phyloP scores from a whole-genome alignment of 2,888 invertebrate species.

The Rhagium mordax region DNA sequence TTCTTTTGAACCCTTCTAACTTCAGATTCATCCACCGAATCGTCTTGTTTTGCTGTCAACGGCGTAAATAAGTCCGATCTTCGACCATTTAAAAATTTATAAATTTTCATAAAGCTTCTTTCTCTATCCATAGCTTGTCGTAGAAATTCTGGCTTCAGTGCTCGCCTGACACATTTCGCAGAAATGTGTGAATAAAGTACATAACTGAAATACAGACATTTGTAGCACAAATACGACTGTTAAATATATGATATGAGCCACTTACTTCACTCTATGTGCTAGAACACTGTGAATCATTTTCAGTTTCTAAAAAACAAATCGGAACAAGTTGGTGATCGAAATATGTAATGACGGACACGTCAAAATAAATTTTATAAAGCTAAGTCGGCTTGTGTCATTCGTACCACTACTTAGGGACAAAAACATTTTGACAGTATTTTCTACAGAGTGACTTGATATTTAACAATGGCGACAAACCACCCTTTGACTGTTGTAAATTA shows the following conservation, averaged over 20 bases:
- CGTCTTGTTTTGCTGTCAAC: constrained; percentile 33
- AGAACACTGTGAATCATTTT: background rate
- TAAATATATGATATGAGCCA: background rate
- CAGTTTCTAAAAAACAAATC: background rate
- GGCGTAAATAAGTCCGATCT: constrained; percentile 41
- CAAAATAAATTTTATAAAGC: no score
- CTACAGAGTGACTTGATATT: no score
- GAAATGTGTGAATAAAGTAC: constrained; percentile 58
- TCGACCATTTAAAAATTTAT: constrained; percentile 43
- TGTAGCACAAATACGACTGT: background rate
- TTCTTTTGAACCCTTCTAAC: background rate
- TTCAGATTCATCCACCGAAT: background rate
- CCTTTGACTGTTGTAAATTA: no score
- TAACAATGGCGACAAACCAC: no score
- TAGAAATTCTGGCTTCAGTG: constrained; percentile 55
- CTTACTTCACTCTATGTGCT: constrained; percentile 12
- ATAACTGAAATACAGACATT: constrained; percentile 51
- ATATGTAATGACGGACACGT: no score
- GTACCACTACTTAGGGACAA: no score
- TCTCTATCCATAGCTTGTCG: constrained; percentile 47
- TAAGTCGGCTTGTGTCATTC: no score
- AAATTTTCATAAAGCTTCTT: constrained; percentile 51
- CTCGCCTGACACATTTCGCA: constrained; percentile 55
- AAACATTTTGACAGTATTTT: no score
- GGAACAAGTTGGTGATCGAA: no score